Evolutionary conservation across 2,888 invertebrate genomes (phyloP).

Genomic region (Diarsia dahlii): DNA sequence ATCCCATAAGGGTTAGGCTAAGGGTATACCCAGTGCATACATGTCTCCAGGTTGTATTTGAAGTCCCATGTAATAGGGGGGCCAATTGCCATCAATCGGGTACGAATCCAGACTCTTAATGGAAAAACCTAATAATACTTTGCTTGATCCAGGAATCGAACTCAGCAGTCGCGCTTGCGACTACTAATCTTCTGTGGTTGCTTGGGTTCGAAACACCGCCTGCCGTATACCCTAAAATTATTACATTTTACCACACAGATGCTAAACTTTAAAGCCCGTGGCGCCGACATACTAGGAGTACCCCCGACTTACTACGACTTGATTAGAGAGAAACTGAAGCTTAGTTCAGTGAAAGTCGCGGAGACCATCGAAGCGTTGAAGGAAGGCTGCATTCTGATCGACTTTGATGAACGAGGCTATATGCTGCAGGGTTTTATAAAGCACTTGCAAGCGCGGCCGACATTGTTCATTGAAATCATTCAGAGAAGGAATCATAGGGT

Average conservation of each 20-base stretch:
- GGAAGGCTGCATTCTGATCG: constrained; percentile 97
- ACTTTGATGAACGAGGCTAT: constrained; percentile 99
- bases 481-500: constrained; percentile 98
- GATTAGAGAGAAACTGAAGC: constrained; percentile 93
- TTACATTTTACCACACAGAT: constrained; percentile 84
- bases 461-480: constrained; percentile 98
- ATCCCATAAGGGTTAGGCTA: too few relatives aligned
- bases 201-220: too few relatives aligned
- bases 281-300: constrained; percentile 96
- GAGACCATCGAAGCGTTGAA: constrained; percentile 96
- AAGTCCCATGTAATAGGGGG: too few relatives aligned
- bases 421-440: constrained; percentile 98
- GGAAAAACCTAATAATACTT: too few relatives aligned
- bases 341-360: constrained; percentile 91
- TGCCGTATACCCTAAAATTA: not conserved
- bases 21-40: too few relatives aligned
- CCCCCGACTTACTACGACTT: constrained; percentile 97
- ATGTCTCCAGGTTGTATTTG: too few relatives aligned
- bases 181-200: too few relatives aligned
- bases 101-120: too few relatives aligned
- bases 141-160: too few relatives aligned
- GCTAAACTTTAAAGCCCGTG: constrained; percentile 94
- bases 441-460: constrained; percentile 98
- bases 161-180: too few relatives aligned
- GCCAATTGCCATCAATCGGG: too few relatives aligned